Evolutionary conservation across 2,113 vertebrate genomes (phyloP).

Genomic region (Taurulus bubalis): DNA sequence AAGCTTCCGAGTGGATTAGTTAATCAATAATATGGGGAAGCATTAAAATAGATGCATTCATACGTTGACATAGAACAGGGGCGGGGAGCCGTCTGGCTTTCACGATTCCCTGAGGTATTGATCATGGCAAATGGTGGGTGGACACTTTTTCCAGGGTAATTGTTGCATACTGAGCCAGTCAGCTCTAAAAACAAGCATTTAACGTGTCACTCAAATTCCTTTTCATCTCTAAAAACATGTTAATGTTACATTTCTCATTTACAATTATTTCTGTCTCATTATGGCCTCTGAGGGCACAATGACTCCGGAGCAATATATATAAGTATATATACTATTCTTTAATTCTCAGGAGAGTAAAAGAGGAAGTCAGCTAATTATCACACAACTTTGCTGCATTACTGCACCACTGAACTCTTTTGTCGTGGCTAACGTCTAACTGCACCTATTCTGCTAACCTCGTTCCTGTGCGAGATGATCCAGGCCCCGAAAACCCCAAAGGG

Average conservation of each 20-base stretch:
- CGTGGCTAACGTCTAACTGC: slow-evolving; percentile 45
- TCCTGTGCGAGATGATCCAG: slow-evolving; percentile 36
- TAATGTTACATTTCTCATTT: slow-evolving; percentile 11
- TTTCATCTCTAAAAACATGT: not conserved
- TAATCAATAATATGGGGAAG: slow-evolving; percentile 79
- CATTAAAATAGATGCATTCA: slow-evolving; percentile 71
- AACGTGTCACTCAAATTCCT: not conserved
- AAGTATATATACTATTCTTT: slow-evolving; percentile 47
- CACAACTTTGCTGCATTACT: slow-evolving; percentile 60
- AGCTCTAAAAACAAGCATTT: slow-evolving; percentile 23
- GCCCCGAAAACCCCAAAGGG: slow-evolving; percentile 36
- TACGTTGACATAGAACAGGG: slow-evolving; percentile 48
- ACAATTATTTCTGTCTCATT: slow-evolving; percentile 27
- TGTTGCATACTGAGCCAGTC: slow-evolving; percentile 4
- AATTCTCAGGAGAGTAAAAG: slow-evolving; percentile 37
- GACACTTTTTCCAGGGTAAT: slow-evolving; percentile 18
- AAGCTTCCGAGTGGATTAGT: slow-evolving; percentile 71
- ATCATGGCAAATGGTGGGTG: slow-evolving; percentile 37
- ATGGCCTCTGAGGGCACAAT: slow-evolving; percentile 17
- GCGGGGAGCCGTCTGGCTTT: slow-evolving; percentile 17
- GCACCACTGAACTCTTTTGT: slow-evolving; percentile 54
- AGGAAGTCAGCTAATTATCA: slow-evolving; percentile 65
- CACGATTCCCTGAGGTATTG: slow-evolving; percentile 44
- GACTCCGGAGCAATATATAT: slow-evolving; percentile 33
- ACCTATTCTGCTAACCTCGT: slow-evolving; percentile 45